These are phyloP conservation scores for Diplolepis rosae DNA, from an alignment of 2,888 invertebrate species.

Conservation along the genomic window DNA sequence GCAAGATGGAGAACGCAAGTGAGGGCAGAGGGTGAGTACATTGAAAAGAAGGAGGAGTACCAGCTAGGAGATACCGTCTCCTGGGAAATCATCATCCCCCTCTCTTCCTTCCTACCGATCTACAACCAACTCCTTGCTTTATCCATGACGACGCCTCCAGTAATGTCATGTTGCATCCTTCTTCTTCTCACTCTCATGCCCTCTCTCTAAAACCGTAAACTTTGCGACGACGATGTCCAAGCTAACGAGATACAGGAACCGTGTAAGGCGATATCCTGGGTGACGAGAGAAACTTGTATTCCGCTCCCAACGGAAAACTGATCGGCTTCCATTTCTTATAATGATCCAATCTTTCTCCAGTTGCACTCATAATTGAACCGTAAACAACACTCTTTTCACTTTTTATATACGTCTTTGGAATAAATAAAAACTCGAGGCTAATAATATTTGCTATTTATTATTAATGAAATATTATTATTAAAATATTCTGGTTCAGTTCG, in stretches of 20 bases:
- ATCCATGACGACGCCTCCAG: slow-evolving; percentile 22
- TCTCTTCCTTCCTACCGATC: slow-evolving; percentile 33
- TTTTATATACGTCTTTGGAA: no score
- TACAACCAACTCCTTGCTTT: slow-evolving; percentile 21
- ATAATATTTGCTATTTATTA: no score
- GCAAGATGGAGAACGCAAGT: slow-evolving; percentile 36
- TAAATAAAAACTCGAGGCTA: no score
- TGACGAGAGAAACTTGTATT: slow-evolving; percentile 35
- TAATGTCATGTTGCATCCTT: slow-evolving; percentile 22
- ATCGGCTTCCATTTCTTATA: slow-evolving; percentile 30
- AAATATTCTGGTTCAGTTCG: no score
- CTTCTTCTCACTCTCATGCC: slow-evolving; percentile 1
- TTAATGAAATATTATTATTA: no score
- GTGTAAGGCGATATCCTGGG: slow-evolving; percentile 43
- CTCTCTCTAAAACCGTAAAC: slow-evolving; percentile 42
- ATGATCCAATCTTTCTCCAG: slow-evolving; percentile 19
- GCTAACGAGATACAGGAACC: slow-evolving; percentile 47
- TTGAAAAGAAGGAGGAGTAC: slow-evolving; percentile 16
- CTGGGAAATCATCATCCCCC: slow-evolving; percentile 51
- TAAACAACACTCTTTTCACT: slow-evolving; percentile 3
- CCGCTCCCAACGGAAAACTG: slow-evolving; percentile 23
- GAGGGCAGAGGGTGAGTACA: not conserved
- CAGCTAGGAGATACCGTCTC: slow-evolving; percentile 39
- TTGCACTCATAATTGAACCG: slow-evolving; percentile 12
- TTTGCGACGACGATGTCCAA: slow-evolving; percentile 41